These are phyloP conservation scores for Paracentrotus lividus DNA, from an alignment of 53 echinoderm and acorn worm genomes.

Conservation along the genomic window DNA sequence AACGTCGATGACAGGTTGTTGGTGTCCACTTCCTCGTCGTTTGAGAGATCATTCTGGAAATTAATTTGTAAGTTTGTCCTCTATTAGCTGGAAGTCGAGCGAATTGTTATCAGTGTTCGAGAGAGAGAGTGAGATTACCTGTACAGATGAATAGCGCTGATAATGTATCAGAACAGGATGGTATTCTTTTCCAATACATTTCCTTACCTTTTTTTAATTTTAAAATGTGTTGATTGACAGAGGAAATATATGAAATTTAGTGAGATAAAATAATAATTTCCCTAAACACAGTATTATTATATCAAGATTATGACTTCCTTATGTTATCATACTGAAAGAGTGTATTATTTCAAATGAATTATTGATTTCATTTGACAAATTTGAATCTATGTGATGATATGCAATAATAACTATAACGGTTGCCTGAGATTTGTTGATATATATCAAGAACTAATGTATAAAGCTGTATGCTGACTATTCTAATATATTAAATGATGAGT, in stretches of 20 bases:
- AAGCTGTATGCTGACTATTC: neutral
- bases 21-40: neutral
- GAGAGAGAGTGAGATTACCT: neutral
- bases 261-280: slow-evolving; percentile 17
- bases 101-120: neutral
- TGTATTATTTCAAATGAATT: neutral
- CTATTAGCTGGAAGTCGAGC: neutral
- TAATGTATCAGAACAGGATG: neutral
- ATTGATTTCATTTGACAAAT: neutral
- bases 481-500: neutral
- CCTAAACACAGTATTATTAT: neutral
- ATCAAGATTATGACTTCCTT: neutral
- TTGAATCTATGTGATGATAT: neutral
- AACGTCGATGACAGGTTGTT: slow-evolving; percentile 41
- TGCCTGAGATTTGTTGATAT: neutral
- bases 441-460: neutral
- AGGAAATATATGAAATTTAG: slow-evolving; percentile 3
- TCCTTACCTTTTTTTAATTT: neutral
- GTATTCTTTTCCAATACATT: neutral
- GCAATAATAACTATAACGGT: neutral
- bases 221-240: neutral
- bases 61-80: slow-evolving; percentile 22
- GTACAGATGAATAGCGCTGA: neutral
- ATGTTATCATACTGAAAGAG: neutral
- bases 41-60: slow-evolving; percentile 14